phyloP scores from a whole-genome alignment of 2,888 invertebrate species.

The Neelides folsomi region DNA sequence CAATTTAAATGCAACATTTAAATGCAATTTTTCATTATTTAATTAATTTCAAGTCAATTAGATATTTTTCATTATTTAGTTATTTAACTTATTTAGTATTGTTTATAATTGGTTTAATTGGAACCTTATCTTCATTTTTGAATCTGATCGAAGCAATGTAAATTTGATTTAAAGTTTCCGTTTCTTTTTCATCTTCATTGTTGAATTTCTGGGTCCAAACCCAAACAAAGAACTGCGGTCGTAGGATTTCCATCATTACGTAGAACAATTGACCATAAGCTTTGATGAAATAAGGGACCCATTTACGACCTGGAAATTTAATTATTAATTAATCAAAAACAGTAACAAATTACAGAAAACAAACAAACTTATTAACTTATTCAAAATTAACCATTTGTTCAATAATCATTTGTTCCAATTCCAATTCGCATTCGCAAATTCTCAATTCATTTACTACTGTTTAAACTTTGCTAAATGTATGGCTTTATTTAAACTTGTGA shows the following conservation, averaged over 20 bases:
- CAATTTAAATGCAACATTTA: neutral
- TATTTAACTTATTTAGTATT: neutral
- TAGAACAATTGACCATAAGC: constrained; percentile 20
- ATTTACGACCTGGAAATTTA: constrained; percentile 13
- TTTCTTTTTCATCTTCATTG: constrained; percentile 13
- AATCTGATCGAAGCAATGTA: constrained; percentile 14
- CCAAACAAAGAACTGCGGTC: constrained; percentile 25
- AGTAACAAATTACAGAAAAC: too few species aligned
- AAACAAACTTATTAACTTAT: too few species aligned
- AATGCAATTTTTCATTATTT: neutral
- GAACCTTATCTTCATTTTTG: constrained; percentile 17
- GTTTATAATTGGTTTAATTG: neutral
- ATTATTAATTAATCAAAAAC: too few species aligned
- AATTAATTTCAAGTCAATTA: neutral
- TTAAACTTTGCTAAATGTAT: too few species aligned
- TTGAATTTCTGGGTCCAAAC: constrained; percentile 20
- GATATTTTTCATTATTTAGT: neutral
- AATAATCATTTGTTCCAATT: too few species aligned
- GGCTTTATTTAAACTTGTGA: too few species aligned
- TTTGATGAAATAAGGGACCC: constrained; percentile 27
- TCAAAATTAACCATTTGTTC: too few species aligned
- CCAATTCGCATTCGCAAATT: too few species aligned
- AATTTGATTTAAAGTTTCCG: constrained; percentile 1
- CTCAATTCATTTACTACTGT: too few species aligned
- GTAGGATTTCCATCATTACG: constrained; percentile 24